Evolutionary conservation across 1,140 invertebrate species (phyloP).

Genomic region (Cydia fagiglandana): DNA sequence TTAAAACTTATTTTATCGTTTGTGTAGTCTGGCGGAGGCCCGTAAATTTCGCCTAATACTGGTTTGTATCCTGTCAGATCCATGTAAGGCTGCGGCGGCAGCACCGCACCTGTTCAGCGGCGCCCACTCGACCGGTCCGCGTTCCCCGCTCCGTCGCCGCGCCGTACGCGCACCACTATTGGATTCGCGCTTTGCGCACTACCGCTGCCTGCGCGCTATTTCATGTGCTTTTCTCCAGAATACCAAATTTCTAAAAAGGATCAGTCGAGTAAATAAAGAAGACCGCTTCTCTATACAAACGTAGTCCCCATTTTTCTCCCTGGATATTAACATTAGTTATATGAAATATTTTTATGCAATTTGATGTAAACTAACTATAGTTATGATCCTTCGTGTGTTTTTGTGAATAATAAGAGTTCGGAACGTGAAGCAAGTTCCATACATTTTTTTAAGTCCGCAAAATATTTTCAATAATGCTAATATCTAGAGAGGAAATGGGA

Average conservation of each 20-base stretch:
- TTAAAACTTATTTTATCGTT: constrained; percentile 55
- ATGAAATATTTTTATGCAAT: too few relatives aligned
- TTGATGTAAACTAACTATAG: too few relatives aligned
- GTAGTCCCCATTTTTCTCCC: too few relatives aligned
- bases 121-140: constrained; percentile 44
- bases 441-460: too few relatives aligned
- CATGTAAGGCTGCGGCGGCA: constrained; percentile 45
- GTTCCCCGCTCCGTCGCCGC: background rate
- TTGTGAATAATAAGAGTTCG: too few relatives aligned
- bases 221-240: background rate
- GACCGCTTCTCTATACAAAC: too few relatives aligned
- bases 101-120: constrained; percentile 52
- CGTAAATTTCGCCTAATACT: constrained; percentile 63
- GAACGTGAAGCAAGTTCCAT: too few relatives aligned
- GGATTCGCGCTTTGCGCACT: background rate
- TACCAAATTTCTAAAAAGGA: background rate
- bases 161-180: constrained; percentile 4
- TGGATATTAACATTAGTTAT: too few relatives aligned
- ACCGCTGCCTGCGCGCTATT: background rate
- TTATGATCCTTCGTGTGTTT: too few relatives aligned
- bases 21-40: constrained; percentile 42
- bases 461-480: too few relatives aligned
- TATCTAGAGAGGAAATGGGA: too few relatives aligned
- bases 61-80: constrained; percentile 54
- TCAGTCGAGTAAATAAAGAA: too few relatives aligned